Evolutionary conservation across 2,888 invertebrate genomes (phyloP).

Genomic region (Trichopria drosophilae): DNA sequence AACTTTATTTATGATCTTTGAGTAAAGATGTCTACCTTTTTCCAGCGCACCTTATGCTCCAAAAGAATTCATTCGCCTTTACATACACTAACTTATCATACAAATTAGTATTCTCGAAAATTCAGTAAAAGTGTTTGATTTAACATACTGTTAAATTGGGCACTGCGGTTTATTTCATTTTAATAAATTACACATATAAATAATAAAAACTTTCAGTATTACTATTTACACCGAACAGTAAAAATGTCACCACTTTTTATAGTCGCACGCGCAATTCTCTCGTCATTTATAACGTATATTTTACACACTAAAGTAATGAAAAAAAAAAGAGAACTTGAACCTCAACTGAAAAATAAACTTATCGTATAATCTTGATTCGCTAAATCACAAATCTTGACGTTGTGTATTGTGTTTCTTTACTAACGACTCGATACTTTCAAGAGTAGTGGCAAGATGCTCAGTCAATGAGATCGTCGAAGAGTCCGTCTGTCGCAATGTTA

Average conservation of each 20-base stretch:
- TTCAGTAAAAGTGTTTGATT: slow-evolving; percentile 8
- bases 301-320: no score
- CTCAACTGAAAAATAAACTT: no score
- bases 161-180: slow-evolving; percentile 9
- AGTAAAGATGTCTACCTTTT: no score
- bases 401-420: slow-evolving; percentile 25
- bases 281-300: no score
- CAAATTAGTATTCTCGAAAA: background rate
- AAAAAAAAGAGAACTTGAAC: no score
- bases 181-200: slow-evolving; percentile 25
- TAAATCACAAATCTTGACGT: no score
- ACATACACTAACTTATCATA: no score
- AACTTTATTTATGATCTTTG: no score
- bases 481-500: slow-evolving; percentile 43
- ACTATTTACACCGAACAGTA: slow-evolving; percentile 22
- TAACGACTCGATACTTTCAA: slow-evolving; percentile 43
- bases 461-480: slow-evolving; percentile 42
- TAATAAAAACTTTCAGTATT: slow-evolving; percentile 9
- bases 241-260: slow-evolving; percentile 8
- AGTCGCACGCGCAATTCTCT: slow-evolving; percentile 1
- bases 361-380: no score
- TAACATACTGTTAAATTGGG: slow-evolving; percentile 5
- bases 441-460: slow-evolving; percentile 42
- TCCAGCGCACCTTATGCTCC: no score
- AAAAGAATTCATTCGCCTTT: no score